Evolutionary conservation across 37 sponge, comb jelly and placozoan species (phyloP).

Genomic region (Theonella swinhoei): DNA sequence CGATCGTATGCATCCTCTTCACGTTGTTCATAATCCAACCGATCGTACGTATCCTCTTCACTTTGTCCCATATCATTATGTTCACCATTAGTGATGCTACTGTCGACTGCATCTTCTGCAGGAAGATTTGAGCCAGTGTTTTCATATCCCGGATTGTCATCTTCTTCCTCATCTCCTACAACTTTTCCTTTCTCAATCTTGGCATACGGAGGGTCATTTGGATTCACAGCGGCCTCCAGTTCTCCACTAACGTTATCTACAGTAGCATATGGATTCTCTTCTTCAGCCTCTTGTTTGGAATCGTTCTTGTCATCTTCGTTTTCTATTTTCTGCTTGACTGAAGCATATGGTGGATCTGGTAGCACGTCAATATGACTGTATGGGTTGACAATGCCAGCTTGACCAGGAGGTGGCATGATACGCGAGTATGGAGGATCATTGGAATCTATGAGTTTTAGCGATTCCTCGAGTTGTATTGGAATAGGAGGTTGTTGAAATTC

Average conservation of each 20-base stretch:
- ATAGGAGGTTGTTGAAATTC: slow-evolving; percentile 50
- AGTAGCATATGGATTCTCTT: not conserved
- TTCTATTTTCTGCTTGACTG: slow-evolving; percentile 5
- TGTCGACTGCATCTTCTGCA: not conserved
- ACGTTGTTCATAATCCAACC: not conserved
- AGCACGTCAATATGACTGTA: not conserved
- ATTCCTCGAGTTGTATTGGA: slow-evolving; percentile 21
- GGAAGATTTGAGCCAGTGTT: not conserved
- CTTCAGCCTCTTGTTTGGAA: not conserved
- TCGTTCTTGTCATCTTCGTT: not conserved
- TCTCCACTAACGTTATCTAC: not conserved
- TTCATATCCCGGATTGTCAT: not conserved
- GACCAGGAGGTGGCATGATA: not conserved
- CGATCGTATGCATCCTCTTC: not conserved
- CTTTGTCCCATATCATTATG: not conserved
- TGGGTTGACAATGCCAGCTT: not conserved
- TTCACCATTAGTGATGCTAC: not conserved
- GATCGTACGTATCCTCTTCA: not conserved
- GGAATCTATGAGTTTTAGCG: not conserved
- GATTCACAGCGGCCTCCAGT: not conserved
- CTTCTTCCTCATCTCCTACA: not conserved
- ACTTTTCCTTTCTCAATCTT: not conserved
- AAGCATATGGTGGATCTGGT: slow-evolving; percentile 49
- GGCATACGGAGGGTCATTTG: not conserved
- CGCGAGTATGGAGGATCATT: not conserved